phyloP scores from a whole-genome alignment of 2,888 invertebrate species.

The Ceramica pisi region DNA sequence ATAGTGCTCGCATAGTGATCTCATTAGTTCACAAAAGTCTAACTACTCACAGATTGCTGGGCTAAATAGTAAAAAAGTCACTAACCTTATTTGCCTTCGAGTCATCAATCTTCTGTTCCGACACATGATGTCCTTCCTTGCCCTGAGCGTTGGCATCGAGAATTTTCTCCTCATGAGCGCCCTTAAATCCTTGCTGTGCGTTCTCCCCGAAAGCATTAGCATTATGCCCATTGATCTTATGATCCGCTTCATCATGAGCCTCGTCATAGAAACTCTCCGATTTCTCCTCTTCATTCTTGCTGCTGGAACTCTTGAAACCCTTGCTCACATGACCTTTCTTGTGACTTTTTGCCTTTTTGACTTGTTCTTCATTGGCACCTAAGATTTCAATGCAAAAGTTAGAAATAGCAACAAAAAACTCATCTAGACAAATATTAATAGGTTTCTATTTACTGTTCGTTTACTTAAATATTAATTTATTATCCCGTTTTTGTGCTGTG shows the following conservation, averaged over 20 bases:
- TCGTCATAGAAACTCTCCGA: constrained; percentile 92
- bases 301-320: constrained; percentile 92
- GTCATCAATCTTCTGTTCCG: constrained; percentile 90
- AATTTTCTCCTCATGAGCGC: constrained; percentile 91
- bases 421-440: constrained; percentile 34
- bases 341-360: constrained; percentile 91
- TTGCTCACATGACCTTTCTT: constrained; percentile 92
- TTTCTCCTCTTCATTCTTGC: constrained; percentile 92
- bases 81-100: constrained; percentile 91
- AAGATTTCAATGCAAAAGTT: constrained; percentile 46
- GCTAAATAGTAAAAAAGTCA: neutral
- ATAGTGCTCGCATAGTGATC: neutral
- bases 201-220: constrained; percentile 91
- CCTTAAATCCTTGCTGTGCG: constrained; percentile 90
- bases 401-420: constrained; percentile 37
- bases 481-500: constrained; percentile 50
- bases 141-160: constrained; percentile 90
- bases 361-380: constrained; percentile 90
- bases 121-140: constrained; percentile 91
- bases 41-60: neutral
- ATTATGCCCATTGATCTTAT: constrained; percentile 90
- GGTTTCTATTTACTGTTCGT: constrained; percentile 45
- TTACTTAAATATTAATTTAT: constrained; percentile 53
- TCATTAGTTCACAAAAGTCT: neutral
- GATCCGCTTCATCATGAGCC: constrained; percentile 92